Percentiles rank a stretch among this genome's conserved stretches.
Conservation (phyloP, 2,113 vertebrate species). For the Hylia prasina region DNA sequence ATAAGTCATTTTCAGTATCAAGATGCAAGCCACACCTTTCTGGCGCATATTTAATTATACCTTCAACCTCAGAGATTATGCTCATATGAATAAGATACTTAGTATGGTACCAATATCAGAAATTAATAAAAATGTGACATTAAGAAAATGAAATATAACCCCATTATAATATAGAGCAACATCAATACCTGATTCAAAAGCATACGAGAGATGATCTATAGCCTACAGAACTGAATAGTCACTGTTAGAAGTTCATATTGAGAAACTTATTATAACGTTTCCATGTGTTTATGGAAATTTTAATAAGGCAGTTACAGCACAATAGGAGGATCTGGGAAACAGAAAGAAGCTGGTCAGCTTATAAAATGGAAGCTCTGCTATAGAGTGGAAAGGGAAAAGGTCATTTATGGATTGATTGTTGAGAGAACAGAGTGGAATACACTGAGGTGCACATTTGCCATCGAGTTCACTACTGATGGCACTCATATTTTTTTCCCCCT, state of each 20-base stretch:
- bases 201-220: constrained; percentile 2
- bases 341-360: background rate
- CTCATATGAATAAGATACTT: constrained; percentile 55
- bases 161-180: background rate
- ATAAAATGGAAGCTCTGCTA: background rate
- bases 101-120: constrained; percentile 3
- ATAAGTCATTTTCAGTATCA: background rate
- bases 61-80: background rate
- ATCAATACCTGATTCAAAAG: constrained; percentile 50
- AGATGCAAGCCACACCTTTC: constrained; percentile 41
- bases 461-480: background rate
- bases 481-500: background rate
- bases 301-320: background rate
- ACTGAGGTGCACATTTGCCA: background rate
- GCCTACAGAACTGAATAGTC: background rate
- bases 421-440: background rate
- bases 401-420: background rate
- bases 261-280: background rate
- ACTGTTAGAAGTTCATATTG: background rate
- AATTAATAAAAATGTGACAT: constrained; percentile 64
- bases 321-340: background rate
- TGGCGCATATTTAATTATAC: constrained; percentile 42
- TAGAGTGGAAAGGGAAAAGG: background rate
- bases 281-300: background rate
- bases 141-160: constrained; percentile 56